Base-by-base conservation (phyloP, 2,888 invertebrate species). In the Folsomia manolachei region DNA sequence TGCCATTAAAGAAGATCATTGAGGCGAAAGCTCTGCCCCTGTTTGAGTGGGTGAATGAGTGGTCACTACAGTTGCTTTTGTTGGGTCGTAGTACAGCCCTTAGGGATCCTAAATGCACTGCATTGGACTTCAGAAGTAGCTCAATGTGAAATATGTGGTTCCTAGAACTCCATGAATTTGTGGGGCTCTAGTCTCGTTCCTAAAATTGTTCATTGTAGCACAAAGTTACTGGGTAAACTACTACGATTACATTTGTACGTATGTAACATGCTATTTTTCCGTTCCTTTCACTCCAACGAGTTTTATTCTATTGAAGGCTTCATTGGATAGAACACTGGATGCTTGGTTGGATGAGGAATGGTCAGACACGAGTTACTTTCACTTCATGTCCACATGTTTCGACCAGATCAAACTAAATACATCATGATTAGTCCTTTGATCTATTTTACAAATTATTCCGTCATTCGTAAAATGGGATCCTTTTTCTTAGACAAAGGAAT, bases 401-500 rank as follows among this genome's bases (percentile, higher is more conserved):
- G 19, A n/a, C 23, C 25, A 66, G 52, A 27, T 66, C 65, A 25
- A 66, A 11, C 66, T 63, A 66, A 66, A 71, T 65, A 56, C 27
- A 71, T 71, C 66, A 66, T 71, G 60, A 71, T 71, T 66, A 71
- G 71, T 66, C 62, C 71, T 71, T 71, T 71, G 71, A 71, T 66
- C 71, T 66, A 51, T 67, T 67, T 66, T 51, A 71, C 71, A 71
- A 71, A 71, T 71, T 71, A 71, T 66, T 71, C 66, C 52, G 26
- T 27, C 71, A 71, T 71, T 56, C 71, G 71, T 56, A 71, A 71
- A 71, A 66, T 71, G 26, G 66, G 62, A 60, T 71, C n/a, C n/a
- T n/a, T n/a, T n/a, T n/a, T n/a, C n/a, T n/a, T n/a, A n/a, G n/a
- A n/a, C n/a, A n/a, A n/a, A n/a, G n/a, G n/a, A n/a, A n/a, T n/a